Conservation (phyloP, 2,113 vertebrate genomes). For the Chamaetylas fuelleborni region DNA sequence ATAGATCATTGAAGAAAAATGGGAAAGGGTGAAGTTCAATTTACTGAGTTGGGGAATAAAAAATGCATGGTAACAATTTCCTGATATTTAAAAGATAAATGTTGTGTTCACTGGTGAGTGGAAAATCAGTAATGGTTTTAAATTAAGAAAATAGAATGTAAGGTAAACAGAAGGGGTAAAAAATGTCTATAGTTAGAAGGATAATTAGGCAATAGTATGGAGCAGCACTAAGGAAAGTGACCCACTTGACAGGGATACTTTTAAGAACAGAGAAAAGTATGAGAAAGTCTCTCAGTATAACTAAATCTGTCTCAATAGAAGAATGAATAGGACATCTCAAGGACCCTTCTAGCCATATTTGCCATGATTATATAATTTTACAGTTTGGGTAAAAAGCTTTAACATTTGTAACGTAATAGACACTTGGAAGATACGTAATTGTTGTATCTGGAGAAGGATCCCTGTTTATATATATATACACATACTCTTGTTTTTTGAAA, state of each 20-base stretch:
- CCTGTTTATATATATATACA: background rate
- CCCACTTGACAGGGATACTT: background rate
- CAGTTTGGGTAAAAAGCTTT: background rate
- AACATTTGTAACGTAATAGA: background rate
- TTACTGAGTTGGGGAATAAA: background rate
- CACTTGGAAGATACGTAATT: rapidly evolving
- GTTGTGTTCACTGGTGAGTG: background rate
- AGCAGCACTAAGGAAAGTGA: background rate
- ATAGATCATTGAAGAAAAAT: background rate
- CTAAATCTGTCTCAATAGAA: background rate
- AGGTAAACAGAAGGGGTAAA: background rate
- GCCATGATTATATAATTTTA: background rate
- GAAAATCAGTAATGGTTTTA: background rate
- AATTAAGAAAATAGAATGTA: background rate
- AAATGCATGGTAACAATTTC: background rate
- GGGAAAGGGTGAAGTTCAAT: background rate
- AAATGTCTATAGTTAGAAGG: background rate
- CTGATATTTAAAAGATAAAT: background rate
- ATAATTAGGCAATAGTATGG: background rate
- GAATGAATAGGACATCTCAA: background rate
- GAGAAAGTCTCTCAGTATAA: background rate
- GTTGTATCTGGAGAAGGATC: background rate
- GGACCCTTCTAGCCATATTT: background rate
- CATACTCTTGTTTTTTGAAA: background rate
- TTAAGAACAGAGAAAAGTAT: background rate